phyloP scores from a whole-genome alignment of 2,113 vertebrate genomes.

The Strigops habroptila region DNA sequence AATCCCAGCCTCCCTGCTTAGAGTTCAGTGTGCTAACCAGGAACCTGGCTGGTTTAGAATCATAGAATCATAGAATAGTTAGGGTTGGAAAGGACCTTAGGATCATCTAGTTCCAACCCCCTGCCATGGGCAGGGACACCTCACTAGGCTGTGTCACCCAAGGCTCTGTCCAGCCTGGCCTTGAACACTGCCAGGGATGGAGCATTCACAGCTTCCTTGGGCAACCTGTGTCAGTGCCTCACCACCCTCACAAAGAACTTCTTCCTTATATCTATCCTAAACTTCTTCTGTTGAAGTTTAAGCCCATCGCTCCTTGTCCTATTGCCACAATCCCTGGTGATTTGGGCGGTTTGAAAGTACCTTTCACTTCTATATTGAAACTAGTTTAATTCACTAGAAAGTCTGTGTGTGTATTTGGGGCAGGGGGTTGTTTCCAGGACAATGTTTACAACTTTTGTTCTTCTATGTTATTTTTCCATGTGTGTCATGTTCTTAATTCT shows the following conservation, averaged over 20 bases:
- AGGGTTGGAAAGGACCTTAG: background rate
- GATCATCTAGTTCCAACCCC: background rate
- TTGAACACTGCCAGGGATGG: background rate
- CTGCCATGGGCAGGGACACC: background rate
- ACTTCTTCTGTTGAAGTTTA: background rate
- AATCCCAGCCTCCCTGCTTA: background rate
- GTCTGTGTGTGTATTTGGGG: background rate
- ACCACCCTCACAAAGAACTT: background rate
- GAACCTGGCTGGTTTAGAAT: accelerated
- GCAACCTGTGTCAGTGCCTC: background rate
- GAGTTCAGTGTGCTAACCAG: background rate
- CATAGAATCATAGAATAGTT: background rate
- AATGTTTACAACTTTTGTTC: background rate
- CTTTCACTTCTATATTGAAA: background rate
- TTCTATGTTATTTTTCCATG: background rate
- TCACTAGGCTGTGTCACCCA: background rate
- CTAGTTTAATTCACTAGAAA: background rate
- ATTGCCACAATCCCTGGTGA: background rate
- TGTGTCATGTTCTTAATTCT: background rate
- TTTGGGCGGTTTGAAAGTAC: background rate
- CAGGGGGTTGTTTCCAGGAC: background rate
- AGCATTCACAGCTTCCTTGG: background rate
- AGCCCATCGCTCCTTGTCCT: background rate
- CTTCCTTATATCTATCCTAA: background rate
- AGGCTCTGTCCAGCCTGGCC: background rate